These are phyloP conservation scores for Python bivittatus DNA, from an alignment of 2,113 vertebrate species.

Conservation along the genomic window DNA sequence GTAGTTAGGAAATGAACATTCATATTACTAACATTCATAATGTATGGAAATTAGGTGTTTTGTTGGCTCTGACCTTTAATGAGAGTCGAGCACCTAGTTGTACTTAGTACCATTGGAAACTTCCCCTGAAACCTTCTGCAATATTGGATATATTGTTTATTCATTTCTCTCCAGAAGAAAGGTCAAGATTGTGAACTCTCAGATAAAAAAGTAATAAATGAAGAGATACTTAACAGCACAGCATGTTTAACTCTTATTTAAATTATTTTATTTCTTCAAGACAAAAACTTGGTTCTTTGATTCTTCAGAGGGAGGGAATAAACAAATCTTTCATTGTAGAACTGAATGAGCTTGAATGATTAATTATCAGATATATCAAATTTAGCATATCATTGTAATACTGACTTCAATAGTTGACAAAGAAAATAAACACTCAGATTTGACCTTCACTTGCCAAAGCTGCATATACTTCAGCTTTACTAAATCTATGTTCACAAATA, in stretches of 20 bases:
- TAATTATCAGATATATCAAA: slow-evolving; percentile 16
- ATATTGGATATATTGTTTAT: not conserved
- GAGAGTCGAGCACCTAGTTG: not conserved
- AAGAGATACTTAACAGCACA: not conserved
- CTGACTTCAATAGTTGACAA: slow-evolving; percentile 3
- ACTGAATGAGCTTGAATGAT: not conserved
- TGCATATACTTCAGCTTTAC: not conserved
- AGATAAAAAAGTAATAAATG: not conserved
- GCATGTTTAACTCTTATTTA: not conserved
- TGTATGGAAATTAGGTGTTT: slow-evolving; percentile 3
- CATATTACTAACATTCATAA: slow-evolving; percentile 1
- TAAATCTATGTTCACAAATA: not conserved
- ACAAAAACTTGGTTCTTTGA: not conserved
- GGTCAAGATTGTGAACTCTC: not conserved
- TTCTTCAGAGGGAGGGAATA: not conserved
- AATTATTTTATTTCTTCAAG: not conserved
- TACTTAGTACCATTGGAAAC: not conserved
- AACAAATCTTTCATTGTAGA: slow-evolving; percentile 1
- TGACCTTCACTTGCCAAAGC: slow-evolving; percentile 24
- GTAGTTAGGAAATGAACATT: not conserved
- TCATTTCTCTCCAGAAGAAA: slow-evolving; percentile 16
- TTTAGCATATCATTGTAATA: slow-evolving; percentile 22
- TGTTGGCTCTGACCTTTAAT: not conserved
- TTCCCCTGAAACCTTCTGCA: not conserved
- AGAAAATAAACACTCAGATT: slow-evolving; percentile 19